These are phyloP conservation scores for Spea multiplicata DNA, from an alignment of 2,113 vertebrate species.

Conservation along the genomic window DNA sequence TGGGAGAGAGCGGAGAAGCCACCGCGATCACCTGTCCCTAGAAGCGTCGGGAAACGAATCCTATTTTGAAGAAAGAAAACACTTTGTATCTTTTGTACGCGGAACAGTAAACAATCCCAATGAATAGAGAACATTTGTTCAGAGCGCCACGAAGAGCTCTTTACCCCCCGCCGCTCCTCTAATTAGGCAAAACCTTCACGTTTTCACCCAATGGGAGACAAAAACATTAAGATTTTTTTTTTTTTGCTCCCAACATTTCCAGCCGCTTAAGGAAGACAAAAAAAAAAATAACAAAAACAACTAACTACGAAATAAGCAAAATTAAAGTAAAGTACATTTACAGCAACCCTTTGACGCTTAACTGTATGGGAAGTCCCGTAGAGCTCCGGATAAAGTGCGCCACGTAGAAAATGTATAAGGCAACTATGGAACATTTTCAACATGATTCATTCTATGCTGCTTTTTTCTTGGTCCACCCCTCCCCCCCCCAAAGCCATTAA, in stretches of 20 bases:
- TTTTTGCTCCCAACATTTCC: neutral
- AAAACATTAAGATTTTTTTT: neutral
- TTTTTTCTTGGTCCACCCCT: neutral
- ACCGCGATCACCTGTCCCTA: no score
- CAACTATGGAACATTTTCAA: neutral
- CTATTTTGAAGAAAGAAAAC: constrained; percentile 49
- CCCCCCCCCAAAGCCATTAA: neutral
- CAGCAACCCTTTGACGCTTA: neutral
- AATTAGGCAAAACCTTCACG: neutral
- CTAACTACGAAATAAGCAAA: neutral
- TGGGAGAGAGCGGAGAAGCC: no score
- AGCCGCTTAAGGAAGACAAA: neutral
- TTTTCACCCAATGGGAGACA: neutral
- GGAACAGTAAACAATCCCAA: neutral
- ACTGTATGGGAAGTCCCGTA: neutral
- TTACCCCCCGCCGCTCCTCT: neutral
- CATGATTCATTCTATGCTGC: neutral
- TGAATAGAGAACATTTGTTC: neutral
- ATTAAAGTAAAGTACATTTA: constrained; percentile 2
- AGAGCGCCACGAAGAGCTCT: constrained; percentile 1
- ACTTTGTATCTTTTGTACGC: neutral
- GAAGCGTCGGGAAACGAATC: neutral
- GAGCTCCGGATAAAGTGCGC: neutral
- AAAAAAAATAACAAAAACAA: neutral
- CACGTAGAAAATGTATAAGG: neutral